Percentiles rank a stretch among this genome's conserved stretches.
phyloP scores from a whole-genome alignment of 92 coral and sea anemone genomes.

The Epizoanthus rinbou region DNA sequence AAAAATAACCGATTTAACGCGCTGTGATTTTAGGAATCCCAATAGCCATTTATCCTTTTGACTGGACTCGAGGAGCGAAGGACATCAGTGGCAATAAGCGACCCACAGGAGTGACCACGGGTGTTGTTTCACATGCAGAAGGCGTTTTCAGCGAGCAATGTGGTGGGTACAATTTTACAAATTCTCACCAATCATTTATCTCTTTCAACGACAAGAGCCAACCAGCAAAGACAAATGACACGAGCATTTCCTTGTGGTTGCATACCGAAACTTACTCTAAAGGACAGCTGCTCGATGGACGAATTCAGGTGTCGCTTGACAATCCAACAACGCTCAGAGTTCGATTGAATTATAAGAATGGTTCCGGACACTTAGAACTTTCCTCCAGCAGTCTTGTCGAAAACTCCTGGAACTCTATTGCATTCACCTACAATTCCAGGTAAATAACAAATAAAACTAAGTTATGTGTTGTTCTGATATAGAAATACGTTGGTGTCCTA shows the following conservation, averaged over 20 bases:
- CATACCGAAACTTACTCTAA: not conserved
- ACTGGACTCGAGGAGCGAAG: not conserved
- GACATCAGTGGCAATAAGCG: conserved; percentile 7
- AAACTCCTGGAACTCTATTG: not conserved
- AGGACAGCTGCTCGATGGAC: conserved; percentile 26
- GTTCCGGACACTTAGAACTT: not conserved
- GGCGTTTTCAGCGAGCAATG: conserved; percentile 6
- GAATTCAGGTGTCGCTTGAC: not conserved
- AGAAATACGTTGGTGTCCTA: not conserved
- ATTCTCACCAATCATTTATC: not conserved
- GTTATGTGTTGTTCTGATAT: not conserved
- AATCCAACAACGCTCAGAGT: not conserved
- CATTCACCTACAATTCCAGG: conserved; percentile 15
- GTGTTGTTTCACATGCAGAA: not conserved
- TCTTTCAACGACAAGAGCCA: conserved; percentile 6
- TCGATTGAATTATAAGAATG: not conserved
- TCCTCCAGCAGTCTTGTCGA: not conserved
- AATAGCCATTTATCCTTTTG: conserved; percentile 25
- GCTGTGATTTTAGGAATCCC: conserved; percentile 1
- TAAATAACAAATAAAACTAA: not conserved
- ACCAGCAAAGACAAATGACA: not conserved
- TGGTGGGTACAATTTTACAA: not conserved
- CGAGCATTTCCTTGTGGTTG: not conserved
- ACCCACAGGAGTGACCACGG: conserved; percentile 8
- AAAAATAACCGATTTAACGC: too few relatives aligned